Evolutionary conservation across 30 jellyfish, hydroid and myxozoan species (phyloP).

Genomic region (Hydra vulgaris): DNA sequence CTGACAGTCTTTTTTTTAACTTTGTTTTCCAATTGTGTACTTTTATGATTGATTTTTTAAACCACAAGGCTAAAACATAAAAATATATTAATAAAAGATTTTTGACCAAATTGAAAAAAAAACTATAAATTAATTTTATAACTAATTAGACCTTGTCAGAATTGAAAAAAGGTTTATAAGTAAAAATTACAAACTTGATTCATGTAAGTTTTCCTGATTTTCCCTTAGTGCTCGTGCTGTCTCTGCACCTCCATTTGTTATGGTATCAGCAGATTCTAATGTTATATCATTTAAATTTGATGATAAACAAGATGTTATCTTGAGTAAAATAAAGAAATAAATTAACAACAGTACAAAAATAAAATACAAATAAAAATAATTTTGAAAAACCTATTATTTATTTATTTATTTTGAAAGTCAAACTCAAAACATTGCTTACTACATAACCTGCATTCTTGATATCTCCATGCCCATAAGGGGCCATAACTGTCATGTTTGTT

Average conservation of each 20-base stretch:
- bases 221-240: constrained; percentile 18
- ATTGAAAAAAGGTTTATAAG: background rate
- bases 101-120: background rate
- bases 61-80: constrained; percentile 18
- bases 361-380: background rate
- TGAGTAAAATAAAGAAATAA: background rate
- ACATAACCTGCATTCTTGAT: background rate
- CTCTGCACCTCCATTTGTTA: constrained; percentile 12
- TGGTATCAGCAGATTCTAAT: background rate
- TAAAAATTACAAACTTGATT: constrained; percentile 16
- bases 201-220: constrained; percentile 4
- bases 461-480: constrained; percentile 48
- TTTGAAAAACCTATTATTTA: no score
- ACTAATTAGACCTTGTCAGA: background rate
- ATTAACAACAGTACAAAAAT: background rate
- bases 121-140: background rate
- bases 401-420: no score
- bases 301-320: constrained; percentile 20
- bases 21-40: constrained; percentile 32
- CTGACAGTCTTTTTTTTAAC: constrained; percentile 34
- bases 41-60: constrained; percentile 24
- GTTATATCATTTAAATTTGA: constrained; percentile 11
- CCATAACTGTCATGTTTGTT: constrained; percentile 59
- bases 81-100: background rate
- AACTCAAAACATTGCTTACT: background rate